Base-by-base conservation (phyloP, 1,140 invertebrate species). In the Diorhabda elongata region DNA sequence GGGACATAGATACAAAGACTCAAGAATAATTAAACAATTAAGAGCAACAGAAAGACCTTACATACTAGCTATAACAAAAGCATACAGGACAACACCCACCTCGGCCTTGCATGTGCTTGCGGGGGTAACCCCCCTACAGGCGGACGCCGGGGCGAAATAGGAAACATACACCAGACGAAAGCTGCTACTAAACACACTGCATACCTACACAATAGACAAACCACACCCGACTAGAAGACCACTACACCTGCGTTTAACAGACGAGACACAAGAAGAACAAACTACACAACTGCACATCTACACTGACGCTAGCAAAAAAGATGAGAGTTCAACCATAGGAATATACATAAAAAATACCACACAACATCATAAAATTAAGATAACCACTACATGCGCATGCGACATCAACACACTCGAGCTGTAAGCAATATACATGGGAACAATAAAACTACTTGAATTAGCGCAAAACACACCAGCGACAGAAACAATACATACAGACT, bases 1-100 rank as follows among this genome's bases (percentile, higher is more conserved):
- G 26, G 26, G 26, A 26, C 26, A 26, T 26, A 26, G 26, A 26
- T 26, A 26, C 5, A 8, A 8, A 41, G 67, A 75, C 42, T 45
- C 52, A 0, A 64, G 64, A 57, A 61, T 71, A n/a, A 44, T 5
- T n/a, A 63, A 52, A 63, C 67, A 71, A n/a, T 56, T 75, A 52
- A 26, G 11, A 45, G 67, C 73, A 2, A 69, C 66, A 9, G 69
- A 75, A 43, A 66, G 73, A 47, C 52, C 68, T 8, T 71, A 71
- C 56, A 9, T 73, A 8, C 26, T 71, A 5, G 64, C 58, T 2
- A 59, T 74, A 42, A 66, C 58, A 5, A 26, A 26, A 26, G 26
- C 26, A 26, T 26, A 26, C 26, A 26, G 26, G 26, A 26, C 26
- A 26, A 26, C 1, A 26, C 41, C 71, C 11, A 73, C 69, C 5